These are phyloP conservation scores for Spea bombifrons DNA, from an alignment of 2,113 vertebrate genomes.

Conservation along the genomic window DNA sequence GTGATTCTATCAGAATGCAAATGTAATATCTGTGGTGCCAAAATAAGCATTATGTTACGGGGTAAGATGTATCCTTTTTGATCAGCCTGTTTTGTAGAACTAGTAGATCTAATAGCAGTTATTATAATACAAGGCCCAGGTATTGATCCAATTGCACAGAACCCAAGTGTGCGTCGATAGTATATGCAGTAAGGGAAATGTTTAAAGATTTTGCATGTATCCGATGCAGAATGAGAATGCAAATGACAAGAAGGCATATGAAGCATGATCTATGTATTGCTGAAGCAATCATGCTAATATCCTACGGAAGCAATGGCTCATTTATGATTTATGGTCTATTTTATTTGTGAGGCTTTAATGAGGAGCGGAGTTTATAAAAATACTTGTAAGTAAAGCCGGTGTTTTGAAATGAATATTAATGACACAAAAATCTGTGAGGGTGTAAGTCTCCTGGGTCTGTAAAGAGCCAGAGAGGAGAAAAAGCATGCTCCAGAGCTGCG, in stretches of 20 bases:
- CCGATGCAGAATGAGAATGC: neutral
- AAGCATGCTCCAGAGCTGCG: slow-evolving; percentile 38
- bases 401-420: slow-evolving; percentile 55
- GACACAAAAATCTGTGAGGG: slow-evolving; percentile 1
- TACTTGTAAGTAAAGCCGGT: slow-evolving; percentile 43
- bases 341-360: slow-evolving; percentile 40
- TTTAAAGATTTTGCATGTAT: neutral
- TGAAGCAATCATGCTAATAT: neutral
- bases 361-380: slow-evolving; percentile 29
- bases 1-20: too few species aligned
- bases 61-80: too few species aligned
- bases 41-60: too few species aligned
- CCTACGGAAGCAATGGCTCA: neutral
- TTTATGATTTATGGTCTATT: neutral
- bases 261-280: neutral
- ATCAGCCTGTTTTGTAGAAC: too few species aligned
- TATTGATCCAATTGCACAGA: too few species aligned
- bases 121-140: too few species aligned
- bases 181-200: neutral
- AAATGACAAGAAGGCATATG: neutral
- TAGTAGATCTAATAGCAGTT: too few species aligned
- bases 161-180: too few species aligned
- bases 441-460: slow-evolving; percentile 14
- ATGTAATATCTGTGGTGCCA: too few species aligned
- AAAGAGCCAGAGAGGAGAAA: slow-evolving; percentile 35